These are phyloP conservation scores for Thalassarche chlororhynchos DNA, from an alignment of 2,113 vertebrate genomes.

Conservation along the genomic window DNA sequence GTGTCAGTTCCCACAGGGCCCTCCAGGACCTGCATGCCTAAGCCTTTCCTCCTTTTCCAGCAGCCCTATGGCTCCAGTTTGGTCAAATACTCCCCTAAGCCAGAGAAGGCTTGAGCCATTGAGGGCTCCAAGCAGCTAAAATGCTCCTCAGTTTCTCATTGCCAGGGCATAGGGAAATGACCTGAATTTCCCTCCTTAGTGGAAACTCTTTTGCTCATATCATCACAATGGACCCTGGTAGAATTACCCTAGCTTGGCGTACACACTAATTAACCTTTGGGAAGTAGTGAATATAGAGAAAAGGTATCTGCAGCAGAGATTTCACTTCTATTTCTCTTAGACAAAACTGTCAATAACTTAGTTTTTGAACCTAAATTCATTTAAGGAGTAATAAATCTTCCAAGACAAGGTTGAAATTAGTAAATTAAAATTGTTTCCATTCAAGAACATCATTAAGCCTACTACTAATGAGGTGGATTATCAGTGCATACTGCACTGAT, in stretches of 20 bases:
- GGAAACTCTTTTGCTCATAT: not conserved
- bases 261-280: not conserved
- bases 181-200: not conserved
- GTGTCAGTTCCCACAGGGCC: not conserved
- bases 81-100: not conserved
- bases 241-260: not conserved
- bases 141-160: not conserved
- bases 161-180: not conserved
- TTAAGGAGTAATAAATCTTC: not conserved
- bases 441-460: not conserved
- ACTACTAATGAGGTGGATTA: not conserved
- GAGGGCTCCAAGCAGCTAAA: not conserved
- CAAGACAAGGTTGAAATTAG: not conserved
- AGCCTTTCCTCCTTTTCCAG: not conserved
- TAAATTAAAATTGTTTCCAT: not conserved
- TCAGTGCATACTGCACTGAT: not conserved
- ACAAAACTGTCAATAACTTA: not conserved
- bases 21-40: not conserved
- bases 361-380: not conserved
- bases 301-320: not conserved
- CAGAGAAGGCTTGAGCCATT: not conserved
- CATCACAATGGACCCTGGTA: not conserved
- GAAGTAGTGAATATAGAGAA: not conserved
- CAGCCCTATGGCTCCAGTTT: not conserved
- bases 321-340: not conserved